Evolutionary conservation across 2,797 vertebrate species (phyloP).

Genomic region (Mus spretus): DNA sequence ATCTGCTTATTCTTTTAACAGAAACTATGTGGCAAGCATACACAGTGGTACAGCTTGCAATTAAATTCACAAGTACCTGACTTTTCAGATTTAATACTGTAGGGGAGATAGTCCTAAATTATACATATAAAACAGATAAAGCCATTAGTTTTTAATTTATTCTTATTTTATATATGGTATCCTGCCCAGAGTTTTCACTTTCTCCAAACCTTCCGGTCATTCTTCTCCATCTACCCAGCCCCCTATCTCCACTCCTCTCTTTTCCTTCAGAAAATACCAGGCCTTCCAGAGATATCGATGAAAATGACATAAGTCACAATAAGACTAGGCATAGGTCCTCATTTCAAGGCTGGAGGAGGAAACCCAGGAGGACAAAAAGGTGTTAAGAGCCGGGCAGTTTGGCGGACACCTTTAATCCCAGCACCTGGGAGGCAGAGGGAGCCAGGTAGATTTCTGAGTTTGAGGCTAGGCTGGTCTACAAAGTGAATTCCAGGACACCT

Average conservation of each 20-base stretch:
- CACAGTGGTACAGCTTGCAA: background rate
- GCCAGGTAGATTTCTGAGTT: no score
- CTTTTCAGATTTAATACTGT: background rate
- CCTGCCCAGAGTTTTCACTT: background rate
- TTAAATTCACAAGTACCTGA: background rate
- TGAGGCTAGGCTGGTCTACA: no score
- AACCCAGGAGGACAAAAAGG: background rate
- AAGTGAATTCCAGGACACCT: no score
- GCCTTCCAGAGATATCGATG: background rate
- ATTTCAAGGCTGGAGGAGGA: background rate
- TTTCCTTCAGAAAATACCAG: no score
- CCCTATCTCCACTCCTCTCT: no score
- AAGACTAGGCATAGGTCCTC: background rate
- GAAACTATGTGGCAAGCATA: background rate
- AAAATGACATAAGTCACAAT: background rate
- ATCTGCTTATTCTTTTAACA: background rate
- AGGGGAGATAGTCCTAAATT: background rate
- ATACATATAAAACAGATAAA: background rate
- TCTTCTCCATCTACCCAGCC: background rate
- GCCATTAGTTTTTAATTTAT: background rate
- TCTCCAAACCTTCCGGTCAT: background rate
- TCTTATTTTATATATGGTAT: background rate
- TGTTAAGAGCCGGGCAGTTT: background rate
- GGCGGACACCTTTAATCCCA: no score
- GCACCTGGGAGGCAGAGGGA: no score